Conservation (phyloP, 2,113 vertebrate species). For the Actenoides hombroni region DNA sequence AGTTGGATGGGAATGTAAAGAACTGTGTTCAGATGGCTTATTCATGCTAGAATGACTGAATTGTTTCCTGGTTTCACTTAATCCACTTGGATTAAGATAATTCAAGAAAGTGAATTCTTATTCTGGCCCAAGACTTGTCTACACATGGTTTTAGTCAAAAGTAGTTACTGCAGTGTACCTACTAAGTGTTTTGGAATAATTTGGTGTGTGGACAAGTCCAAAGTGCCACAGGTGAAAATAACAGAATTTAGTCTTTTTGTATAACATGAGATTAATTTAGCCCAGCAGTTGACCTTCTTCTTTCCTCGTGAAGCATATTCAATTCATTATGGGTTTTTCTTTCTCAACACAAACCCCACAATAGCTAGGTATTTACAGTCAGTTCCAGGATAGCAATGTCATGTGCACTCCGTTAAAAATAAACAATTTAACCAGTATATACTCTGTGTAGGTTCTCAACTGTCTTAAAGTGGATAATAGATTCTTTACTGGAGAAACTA, state of each 20-base stretch:
- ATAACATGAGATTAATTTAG: neutral
- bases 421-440: neutral
- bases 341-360: neutral
- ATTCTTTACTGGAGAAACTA: neutral
- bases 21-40: neutral
- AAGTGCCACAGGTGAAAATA: neutral
- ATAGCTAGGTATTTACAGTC: neutral
- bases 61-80: slow-evolving; percentile 39
- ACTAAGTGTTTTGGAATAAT: neutral
- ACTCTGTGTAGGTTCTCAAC: neutral
- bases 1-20: neutral
- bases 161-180: neutral
- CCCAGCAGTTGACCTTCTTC: neutral
- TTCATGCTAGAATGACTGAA: neutral
- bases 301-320: slow-evolving; percentile 14
- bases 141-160: neutral
- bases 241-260: neutral
- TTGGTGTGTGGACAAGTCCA: neutral
- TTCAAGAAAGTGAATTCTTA: slow-evolving; percentile 24
- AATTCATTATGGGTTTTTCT: neutral
- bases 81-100: slow-evolving; percentile 39
- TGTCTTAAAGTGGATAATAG: neutral
- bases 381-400: neutral
- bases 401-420: neutral
- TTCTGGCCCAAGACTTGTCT: neutral